phyloP scores from a whole-genome alignment of 2,888 invertebrate genomes.

The Girardia tigrina region DNA sequence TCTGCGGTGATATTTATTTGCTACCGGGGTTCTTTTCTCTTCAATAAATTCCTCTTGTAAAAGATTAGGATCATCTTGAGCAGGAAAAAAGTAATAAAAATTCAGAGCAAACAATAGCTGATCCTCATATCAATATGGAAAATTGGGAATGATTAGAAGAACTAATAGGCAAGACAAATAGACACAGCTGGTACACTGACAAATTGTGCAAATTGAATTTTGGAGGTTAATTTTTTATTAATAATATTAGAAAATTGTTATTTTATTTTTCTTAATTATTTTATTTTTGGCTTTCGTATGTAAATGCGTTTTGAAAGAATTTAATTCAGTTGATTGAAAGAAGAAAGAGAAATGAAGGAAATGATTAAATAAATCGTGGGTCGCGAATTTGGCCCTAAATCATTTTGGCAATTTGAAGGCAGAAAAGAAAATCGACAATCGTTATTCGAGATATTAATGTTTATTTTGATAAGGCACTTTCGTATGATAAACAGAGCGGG shows the following conservation, averaged over 20 bases:
- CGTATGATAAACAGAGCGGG: not conserved
- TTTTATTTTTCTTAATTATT: no score
- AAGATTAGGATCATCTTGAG: not conserved
- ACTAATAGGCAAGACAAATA: conserved; percentile 7
- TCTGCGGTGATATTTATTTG: no score
- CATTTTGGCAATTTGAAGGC: no score
- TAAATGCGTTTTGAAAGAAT: not conserved
- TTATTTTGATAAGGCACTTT: not conserved
- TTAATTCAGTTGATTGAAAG: not conserved
- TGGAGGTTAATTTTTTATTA: not conserved
- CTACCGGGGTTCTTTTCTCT: no score
- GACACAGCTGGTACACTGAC: conserved; percentile 19
- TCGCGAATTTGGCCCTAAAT: no score
- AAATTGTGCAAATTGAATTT: conserved; percentile 10
- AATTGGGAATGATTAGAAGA: not conserved
- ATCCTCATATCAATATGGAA: not conserved
- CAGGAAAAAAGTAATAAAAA: not conserved
- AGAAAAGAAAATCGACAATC: not conserved
- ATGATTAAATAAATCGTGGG: not conserved
- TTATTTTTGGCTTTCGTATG: not conserved
- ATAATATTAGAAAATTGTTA: no score
- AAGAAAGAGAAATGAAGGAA: not conserved
- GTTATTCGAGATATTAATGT: not conserved
- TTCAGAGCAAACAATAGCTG: not conserved
- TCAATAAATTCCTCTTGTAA: not conserved